These are phyloP conservation scores for Stratiomys singularior DNA, from an alignment of 2,888 invertebrate species.

Conservation along the genomic window DNA sequence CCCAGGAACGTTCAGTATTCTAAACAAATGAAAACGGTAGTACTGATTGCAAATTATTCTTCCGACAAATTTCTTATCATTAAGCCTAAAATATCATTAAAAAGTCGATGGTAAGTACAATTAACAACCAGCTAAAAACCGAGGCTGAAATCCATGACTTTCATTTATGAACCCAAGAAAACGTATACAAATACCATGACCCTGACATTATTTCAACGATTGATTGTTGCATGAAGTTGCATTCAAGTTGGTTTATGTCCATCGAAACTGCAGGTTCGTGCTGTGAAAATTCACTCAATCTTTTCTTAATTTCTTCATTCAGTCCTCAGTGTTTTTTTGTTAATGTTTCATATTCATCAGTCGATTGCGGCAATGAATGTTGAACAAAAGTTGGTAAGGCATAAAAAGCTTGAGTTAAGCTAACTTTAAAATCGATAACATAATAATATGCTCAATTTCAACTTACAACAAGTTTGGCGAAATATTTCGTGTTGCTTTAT, in stretches of 20 bases:
- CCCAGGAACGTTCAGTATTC: too few relatives aligned
- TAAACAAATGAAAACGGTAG: too few relatives aligned
- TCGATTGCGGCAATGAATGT: too few relatives aligned
- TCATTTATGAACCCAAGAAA: too few relatives aligned
- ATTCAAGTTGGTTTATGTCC: background rate
- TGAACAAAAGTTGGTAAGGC: too few relatives aligned
- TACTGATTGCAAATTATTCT: too few relatives aligned
- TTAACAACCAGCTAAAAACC: background rate
- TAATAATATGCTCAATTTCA: background rate
- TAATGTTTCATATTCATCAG: background rate
- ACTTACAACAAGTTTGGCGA: background rate
- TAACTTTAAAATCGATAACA: background rate
- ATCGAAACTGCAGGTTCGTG: background rate
- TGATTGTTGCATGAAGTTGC: conserved; percentile 1
- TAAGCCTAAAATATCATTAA: too few relatives aligned
- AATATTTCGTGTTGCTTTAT: background rate
- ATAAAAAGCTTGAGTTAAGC: background rate
- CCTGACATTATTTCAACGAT: background rate
- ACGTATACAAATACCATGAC: background rate
- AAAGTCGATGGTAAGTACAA: background rate
- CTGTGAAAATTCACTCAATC: background rate
- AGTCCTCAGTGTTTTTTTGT: background rate
- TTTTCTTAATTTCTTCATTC: background rate
- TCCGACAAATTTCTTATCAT: too few relatives aligned
- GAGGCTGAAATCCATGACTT: background rate